Base-by-base conservation (phyloP, 2,113 vertebrate genomes). In the Cryptomyrus ogoouensis region DNA sequence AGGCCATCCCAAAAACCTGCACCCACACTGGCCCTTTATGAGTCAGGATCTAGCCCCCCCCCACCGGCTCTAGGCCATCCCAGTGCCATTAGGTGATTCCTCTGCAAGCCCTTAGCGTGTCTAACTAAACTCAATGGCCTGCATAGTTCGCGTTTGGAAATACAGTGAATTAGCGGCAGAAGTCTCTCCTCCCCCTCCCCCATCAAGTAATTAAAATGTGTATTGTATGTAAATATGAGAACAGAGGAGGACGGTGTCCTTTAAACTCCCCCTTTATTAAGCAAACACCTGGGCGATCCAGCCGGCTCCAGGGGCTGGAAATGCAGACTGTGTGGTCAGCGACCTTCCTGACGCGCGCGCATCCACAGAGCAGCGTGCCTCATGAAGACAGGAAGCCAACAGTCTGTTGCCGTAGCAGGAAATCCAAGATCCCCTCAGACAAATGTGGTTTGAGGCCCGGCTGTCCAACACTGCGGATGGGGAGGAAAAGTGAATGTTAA, bases 381-480 rank as follows among this genome's bases (percentile, higher is more conserved):
- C 12, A 1, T 19, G 31, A 44, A 84, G 56, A 15, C 77, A 89
- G 80, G 88, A 89, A 62, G 35, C 17, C 46, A 80, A 17, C 50
- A 56, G 85, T 86, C 47, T 46, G 70, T 31, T 70, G 56, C 56
- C 35, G 62, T 56, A 21, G 13, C 80, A 49, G 90, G 88, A 91
- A 91, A 46, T 70, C 83, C 47, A 88, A 85, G 50, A 74, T 91
- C 31, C 42, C 52, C 13, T n/a, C 31, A 52, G 74, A 52, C 53
- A 44, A 74, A 58, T 13, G 47, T 15, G 46, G 80, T 84, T 53
- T 27, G 58, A 49, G 58, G 56, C 2, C 83, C 58, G 13, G 56
- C 47, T 3, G 46, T 35, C 42, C 31, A 4, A 5, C 77, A 1
- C 31, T 39, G 27, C n/a, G 4, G 49, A 53, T 42, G n/a, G 49